Conservation (phyloP, 2,797 vertebrate species). For the Pelobates cultripes region DNA sequence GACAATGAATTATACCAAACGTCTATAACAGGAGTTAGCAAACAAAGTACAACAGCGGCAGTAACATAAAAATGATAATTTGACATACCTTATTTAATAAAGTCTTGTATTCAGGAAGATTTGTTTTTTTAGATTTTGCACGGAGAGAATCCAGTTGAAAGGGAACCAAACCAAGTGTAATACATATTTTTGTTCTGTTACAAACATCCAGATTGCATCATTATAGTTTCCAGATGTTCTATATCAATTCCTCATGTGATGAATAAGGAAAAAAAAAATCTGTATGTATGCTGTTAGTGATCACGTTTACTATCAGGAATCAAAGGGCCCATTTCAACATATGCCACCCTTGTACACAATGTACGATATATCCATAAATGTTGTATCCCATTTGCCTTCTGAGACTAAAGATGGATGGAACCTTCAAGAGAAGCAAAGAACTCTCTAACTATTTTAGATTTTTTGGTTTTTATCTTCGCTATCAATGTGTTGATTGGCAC, state of each 20-base stretch:
- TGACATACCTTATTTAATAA: neutral
- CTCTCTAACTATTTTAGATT: too few relatives aligned
- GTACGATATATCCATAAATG: too few relatives aligned
- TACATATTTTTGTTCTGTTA: conserved; percentile 23
- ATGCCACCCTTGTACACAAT: too few relatives aligned
- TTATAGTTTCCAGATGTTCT: conserved; percentile 38
- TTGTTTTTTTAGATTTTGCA: neutral
- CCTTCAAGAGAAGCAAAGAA: too few relatives aligned
- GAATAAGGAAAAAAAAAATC: conserved; percentile 7
- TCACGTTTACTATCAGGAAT: too few relatives aligned
- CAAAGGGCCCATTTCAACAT: too few relatives aligned
- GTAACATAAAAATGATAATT: too few relatives aligned
- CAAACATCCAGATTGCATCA: conserved; percentile 39
- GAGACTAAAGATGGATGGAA: too few relatives aligned
- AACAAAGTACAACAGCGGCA: neutral
- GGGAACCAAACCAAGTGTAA: conserved; percentile 14
- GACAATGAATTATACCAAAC: neutral
- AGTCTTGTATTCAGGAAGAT: neutral
- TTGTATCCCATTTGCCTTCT: too few relatives aligned
- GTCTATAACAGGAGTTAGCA: neutral
- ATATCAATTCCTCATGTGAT: conserved; percentile 5
- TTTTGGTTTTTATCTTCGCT: too few relatives aligned
- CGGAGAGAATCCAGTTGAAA: conserved; percentile 7
- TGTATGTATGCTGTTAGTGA: too few relatives aligned
- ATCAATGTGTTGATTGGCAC: too few relatives aligned